Conservation (phyloP, 2,113 vertebrate genomes). For the Tricholaema leucomelas region DNA sequence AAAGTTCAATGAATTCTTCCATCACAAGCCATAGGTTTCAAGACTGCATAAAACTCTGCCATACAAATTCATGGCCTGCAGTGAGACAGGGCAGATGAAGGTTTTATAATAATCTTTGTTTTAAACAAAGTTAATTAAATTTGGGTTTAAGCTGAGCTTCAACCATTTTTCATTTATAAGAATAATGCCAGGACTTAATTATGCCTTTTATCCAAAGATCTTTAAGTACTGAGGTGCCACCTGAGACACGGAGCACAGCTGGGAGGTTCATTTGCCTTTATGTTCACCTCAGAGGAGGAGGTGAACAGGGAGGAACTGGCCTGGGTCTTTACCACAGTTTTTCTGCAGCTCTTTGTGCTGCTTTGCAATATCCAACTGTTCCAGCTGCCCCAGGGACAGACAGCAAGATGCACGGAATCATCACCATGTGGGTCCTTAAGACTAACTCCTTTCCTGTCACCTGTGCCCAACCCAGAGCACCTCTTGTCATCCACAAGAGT, state of each 20-base stretch:
- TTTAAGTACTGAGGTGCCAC: background rate
- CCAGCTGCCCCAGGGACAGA: background rate
- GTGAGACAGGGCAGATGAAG: background rate
- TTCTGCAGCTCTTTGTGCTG: accelerated
- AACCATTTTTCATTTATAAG: background rate
- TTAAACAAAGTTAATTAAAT: slow-evolving; percentile 70
- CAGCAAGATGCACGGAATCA: background rate
- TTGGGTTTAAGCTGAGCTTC: background rate
- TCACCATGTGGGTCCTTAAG: accelerated
- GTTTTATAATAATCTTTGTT: slow-evolving; percentile 68
- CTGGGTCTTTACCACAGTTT: background rate
- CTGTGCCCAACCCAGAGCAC: background rate
- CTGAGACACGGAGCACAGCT: accelerated
- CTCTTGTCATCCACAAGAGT: background rate
- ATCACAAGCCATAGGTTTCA: background rate
- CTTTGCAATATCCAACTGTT: background rate
- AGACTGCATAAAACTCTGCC: background rate
- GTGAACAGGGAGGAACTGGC: background rate
- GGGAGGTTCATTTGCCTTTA: background rate
- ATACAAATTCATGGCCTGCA: background rate
- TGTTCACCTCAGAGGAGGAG: accelerated
- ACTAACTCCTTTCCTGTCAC: background rate
- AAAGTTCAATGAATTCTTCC: background rate
- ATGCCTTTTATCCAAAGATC: background rate
- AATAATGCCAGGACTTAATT: background rate